Percentiles rank a stretch among this genome's conserved stretches.
Evolutionary conservation across 2,888 invertebrate genomes (phyloP).

Genomic region (Cylloceria caligata): DNA sequence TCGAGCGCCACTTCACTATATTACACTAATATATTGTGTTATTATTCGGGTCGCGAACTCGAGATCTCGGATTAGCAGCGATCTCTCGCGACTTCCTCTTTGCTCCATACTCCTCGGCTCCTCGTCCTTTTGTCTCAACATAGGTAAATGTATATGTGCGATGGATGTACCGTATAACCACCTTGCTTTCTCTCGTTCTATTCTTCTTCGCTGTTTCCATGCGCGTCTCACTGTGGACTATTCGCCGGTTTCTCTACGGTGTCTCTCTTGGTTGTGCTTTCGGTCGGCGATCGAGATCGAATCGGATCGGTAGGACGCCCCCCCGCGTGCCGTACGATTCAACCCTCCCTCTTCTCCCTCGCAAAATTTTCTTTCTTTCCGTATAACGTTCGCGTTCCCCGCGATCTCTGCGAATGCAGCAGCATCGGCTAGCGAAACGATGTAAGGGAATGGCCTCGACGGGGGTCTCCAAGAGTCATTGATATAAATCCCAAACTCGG

Average conservation of each 20-base stretch:
- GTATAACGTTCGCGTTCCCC: constrained; percentile 3
- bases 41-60: constrained; percentile 76
- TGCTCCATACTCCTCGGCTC: constrained; percentile 50
- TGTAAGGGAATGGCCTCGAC: constrained; percentile 41
- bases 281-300: constrained; percentile 53
- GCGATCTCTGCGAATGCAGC: constrained; percentile 33
- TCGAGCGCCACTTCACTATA: constrained; percentile 72
- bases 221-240: constrained; percentile 37
- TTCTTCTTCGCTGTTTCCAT: constrained; percentile 49
- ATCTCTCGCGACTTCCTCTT: constrained; percentile 59
- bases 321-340: constrained; percentile 25
- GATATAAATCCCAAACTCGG: constrained; percentile 64
- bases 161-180: constrained; percentile 10
- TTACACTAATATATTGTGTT: constrained; percentile 76
- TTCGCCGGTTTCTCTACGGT: constrained; percentile 33
- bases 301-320: constrained; percentile 58
- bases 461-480: constrained; percentile 50
- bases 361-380: constrained; percentile 40
- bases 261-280: constrained; percentile 21
- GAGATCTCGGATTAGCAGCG: constrained; percentile 73
- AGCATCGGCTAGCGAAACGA: neutral
- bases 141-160: constrained; percentile 5
- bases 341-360: constrained; percentile 15
- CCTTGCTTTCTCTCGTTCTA: constrained; percentile 52
- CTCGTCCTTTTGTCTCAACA: constrained; percentile 41